Evolutionary conservation across 1,140 invertebrate species (phyloP), one percentile per base, ranked within the genome.

Genomic region (Macrostomum lignano): DNA sequence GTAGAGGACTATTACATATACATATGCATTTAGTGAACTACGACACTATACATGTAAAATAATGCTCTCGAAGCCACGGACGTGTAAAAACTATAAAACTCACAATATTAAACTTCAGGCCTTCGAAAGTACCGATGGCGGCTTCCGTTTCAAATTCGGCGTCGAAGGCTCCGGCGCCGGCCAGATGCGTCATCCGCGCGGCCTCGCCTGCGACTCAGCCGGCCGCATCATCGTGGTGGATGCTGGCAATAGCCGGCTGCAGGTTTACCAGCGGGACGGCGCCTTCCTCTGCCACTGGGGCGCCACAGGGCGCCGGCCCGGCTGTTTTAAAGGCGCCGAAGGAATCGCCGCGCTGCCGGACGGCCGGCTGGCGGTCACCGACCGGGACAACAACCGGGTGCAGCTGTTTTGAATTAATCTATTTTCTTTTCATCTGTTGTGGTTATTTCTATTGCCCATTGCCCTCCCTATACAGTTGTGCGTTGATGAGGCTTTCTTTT

Each of bases 141-240:
- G 49, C 31, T 49, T 44, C 31, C 37, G 51, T 14, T 50, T 49
- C 33, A 38, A 32, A 20, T 51, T 55, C 33, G 52, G 52, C 2
- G 38, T 37, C 6, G 35, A 40, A 10, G 52, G 52, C 5, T 44
- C 42, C 6, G 40, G 43, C 21, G 37, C 44, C 14, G 50, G 50
- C 9, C 79, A 88, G 51, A 62, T 94, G 38, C 79, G 91, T 49
- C 78, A 88, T 60, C 86, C 88, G 7, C 79, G 91, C 50, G 94
- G 91, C 60, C 82, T 94, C 43, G 79, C 82, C 11, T 79, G 94
- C 9, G 88, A 96, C 54, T 78, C 86, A 48, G 74, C 88, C 54
- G 86, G 84, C 5, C 91, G 81, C 61, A 84, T 96, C 45, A 68
- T 84, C 39, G 82, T 98, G 5, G 84, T 79, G 2, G 86, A 96